These are phyloP conservation scores for Hozukius guyotensis DNA, from an alignment of 2,797 vertebrate species.

Conservation along the genomic window DNA sequence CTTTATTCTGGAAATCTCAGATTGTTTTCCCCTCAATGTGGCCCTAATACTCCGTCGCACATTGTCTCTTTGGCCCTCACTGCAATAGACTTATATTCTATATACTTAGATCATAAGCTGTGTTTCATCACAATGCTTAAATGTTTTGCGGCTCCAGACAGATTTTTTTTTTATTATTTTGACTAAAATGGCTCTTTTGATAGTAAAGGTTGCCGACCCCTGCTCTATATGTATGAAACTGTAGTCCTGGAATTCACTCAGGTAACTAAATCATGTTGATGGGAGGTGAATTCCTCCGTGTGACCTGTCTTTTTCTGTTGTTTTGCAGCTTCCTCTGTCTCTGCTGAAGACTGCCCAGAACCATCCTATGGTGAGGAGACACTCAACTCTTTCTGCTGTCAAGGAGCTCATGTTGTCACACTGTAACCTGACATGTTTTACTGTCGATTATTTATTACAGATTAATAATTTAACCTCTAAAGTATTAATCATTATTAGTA, in stretches of 20 bases:
- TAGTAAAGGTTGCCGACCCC: too few species aligned
- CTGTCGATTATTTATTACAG: rapidly evolving
- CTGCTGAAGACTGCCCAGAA: conserved; percentile 97
- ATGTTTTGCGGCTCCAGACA: too few species aligned
- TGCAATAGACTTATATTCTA: too few species aligned
- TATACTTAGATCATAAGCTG: too few species aligned
- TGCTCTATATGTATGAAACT: too few species aligned
- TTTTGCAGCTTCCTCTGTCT: conserved; percentile 91
- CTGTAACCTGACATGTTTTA: not conserved
- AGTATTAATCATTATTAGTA: not conserved
- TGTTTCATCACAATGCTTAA: too few species aligned
- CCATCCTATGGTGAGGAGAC: conserved; percentile 94
- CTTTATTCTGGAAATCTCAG: too few species aligned
- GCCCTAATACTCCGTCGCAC: too few species aligned
- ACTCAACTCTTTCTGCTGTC: not conserved
- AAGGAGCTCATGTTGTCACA: not conserved
- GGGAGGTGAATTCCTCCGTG: not conserved
- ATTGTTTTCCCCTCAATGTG: too few species aligned
- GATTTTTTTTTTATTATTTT: too few species aligned
- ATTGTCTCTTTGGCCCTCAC: too few species aligned
- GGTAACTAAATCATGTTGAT: not conserved
- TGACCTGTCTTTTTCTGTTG: not conserved
- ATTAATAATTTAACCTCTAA: not conserved
- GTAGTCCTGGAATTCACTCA: rapidly evolving
- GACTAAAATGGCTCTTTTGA: too few species aligned